These are phyloP conservation scores for Isoperla grammatica DNA, from an alignment of 2,888 invertebrate genomes.

Conservation along the genomic window DNA sequence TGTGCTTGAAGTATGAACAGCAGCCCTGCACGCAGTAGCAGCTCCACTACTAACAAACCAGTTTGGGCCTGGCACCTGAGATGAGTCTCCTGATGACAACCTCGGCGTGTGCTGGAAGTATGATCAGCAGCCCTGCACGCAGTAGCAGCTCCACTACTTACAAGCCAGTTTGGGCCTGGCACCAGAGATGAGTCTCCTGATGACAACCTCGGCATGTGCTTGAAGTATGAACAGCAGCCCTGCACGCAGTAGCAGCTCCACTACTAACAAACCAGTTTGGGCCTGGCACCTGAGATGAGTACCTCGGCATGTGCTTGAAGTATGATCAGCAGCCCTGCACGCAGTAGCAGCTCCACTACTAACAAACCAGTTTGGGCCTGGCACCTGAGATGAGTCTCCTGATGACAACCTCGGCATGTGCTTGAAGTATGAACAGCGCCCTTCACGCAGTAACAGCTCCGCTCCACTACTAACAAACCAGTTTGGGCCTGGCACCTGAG, in stretches of 20 bases:
- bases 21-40: constrained; percentile 50
- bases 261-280: too few relatives aligned
- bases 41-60: constrained; percentile 43
- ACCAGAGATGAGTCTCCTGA: constrained; percentile 62
- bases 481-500: too few relatives aligned
- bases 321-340: constrained; percentile 66
- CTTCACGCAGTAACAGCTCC: constrained; percentile 46
- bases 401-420: constrained; percentile 82
- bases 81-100: constrained; percentile 71
- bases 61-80: constrained; percentile 63
- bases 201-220: constrained; percentile 76
- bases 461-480: too few relatives aligned
- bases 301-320: constrained; percentile 71
- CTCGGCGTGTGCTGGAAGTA: constrained; percentile 74
- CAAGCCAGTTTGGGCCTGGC: constrained; percentile 71
- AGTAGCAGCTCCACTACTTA: too few relatives aligned
- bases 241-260: too few relatives aligned
- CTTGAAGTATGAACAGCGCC: constrained; percentile 63
- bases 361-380: constrained; percentile 55
- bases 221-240: constrained; percentile 64
- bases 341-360: not conserved
- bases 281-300: constrained; percentile 56
- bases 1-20: constrained; percentile 69
- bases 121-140: constrained; percentile 63
- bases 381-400: constrained; percentile 57